Evolutionary conservation across 2,797 vertebrate species (phyloP).

Genomic region (Bovichtus variegatus): DNA sequence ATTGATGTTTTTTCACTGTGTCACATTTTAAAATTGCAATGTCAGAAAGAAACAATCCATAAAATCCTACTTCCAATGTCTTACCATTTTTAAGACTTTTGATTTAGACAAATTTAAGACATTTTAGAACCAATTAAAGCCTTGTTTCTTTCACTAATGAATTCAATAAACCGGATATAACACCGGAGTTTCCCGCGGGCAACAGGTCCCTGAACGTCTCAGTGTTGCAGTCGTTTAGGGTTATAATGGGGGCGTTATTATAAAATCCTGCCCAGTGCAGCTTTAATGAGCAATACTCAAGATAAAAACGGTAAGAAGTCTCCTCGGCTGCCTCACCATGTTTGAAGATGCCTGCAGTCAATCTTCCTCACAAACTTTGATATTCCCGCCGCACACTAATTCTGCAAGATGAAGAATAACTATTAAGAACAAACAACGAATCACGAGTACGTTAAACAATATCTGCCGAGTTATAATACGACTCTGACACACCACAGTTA

Average conservation of each 20-base stretch:
- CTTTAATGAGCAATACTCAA: neutral
- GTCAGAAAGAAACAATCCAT: too few species aligned
- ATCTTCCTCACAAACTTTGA: neutral
- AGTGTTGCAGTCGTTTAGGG: neutral
- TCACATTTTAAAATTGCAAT: too few species aligned
- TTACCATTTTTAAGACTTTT: too few species aligned
- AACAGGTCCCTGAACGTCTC: neutral
- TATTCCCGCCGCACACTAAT: neutral
- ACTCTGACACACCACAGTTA: neutral
- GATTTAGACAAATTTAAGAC: too few species aligned
- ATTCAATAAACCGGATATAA: too few species aligned
- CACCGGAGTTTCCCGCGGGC: neutral
- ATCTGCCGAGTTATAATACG: accelerated
- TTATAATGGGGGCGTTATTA: neutral
- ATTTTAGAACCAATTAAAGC: too few species aligned
- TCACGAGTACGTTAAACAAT: accelerated
- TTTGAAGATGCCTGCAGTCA: neutral
- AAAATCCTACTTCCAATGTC: too few species aligned
- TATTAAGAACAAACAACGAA: neutral
- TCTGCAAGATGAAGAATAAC: neutral
- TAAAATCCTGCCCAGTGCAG: neutral
- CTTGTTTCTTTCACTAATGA: too few species aligned
- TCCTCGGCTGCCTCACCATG: constrained; percentile 55
- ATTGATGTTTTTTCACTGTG: too few species aligned
- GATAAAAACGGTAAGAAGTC: too few species aligned